Conservation (phyloP, 2,888 invertebrate genomes). For the Agrotis segetum region DNA sequence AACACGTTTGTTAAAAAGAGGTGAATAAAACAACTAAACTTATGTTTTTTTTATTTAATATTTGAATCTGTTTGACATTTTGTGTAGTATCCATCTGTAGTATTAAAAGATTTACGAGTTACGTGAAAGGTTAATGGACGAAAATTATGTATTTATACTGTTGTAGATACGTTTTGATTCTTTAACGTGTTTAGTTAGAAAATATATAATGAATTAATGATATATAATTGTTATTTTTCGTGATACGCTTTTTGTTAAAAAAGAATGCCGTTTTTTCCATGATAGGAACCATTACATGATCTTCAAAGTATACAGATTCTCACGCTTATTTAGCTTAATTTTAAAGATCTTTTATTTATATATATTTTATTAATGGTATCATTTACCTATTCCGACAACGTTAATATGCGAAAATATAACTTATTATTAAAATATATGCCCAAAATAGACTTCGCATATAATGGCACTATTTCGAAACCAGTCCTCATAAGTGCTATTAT, state of each 20-base stretch:
- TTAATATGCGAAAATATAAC: constrained; percentile 5
- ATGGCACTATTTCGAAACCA: constrained; percentile 13
- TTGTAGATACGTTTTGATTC: constrained; percentile 12
- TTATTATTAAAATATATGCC: neutral
- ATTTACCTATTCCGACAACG: neutral
- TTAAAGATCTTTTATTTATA: neutral
- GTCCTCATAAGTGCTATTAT: constrained; percentile 5
- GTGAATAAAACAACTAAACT: constrained; percentile 60
- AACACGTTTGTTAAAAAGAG: constrained; percentile 74
- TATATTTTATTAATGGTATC: neutral
- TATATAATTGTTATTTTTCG: too few relatives aligned
- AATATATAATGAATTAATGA: neutral
- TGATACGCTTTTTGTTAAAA: too few relatives aligned
- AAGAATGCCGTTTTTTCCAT: too few relatives aligned
- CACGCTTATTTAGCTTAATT: neutral
- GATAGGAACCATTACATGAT: neutral
- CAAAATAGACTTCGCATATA: neutral
- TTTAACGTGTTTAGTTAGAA: neutral
- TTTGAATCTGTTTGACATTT: constrained; percentile 41
- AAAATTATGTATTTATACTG: constrained; percentile 8
- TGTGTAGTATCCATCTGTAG: constrained; percentile 26
- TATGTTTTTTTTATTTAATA: constrained; percentile 19
- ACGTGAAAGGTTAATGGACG: constrained; percentile 39
- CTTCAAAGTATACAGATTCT: neutral
- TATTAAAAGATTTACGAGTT: constrained; percentile 35